A percentile compares a stretch with the other conserved stretches of the same genome.
These are phyloP conservation scores for Clarias laeviceps DNA, from an alignment of 2,797 vertebrate species.

Conservation along the genomic window DNA sequence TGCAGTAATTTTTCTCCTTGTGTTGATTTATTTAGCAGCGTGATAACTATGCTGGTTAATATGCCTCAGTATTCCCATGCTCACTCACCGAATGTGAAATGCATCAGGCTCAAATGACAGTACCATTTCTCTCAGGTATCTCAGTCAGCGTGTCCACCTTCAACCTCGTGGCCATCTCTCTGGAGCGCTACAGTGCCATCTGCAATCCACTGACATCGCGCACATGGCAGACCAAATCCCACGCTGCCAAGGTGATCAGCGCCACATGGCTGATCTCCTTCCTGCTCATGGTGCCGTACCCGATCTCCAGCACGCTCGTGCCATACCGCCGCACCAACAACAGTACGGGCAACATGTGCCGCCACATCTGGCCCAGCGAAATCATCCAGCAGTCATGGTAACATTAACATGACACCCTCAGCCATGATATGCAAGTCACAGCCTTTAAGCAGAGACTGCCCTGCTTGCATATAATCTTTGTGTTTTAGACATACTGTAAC, in stretches of 20 bases:
- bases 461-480: neutral
- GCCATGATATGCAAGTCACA: neutral
- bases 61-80: neutral
- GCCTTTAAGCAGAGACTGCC: neutral
- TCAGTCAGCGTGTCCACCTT: slow-evolving; percentile 96
- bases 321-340: slow-evolving; percentile 88
- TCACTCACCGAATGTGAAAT: neutral
- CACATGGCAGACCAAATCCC: slow-evolving; percentile 97
- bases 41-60: neutral
- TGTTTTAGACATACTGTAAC: neutral
- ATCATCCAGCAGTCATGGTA: slow-evolving; percentile 91
- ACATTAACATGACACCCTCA: slow-evolving; percentile 57
- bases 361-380: slow-evolving; percentile 85
- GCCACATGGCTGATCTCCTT: slow-evolving; percentile 91
- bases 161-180: slow-evolving; percentile 94
- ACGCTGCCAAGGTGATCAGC: slow-evolving; percentile 91
- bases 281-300: slow-evolving; percentile 92
- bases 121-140: slow-evolving; percentile 74
- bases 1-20: neutral
- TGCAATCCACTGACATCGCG: slow-evolving; percentile 93
- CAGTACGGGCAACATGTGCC: slow-evolving; percentile 92
- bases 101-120: neutral
- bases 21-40: neutral
- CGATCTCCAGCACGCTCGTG: slow-evolving; percentile 88
- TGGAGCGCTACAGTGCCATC: slow-evolving; percentile 96